Percentiles rank a stretch among this genome's conserved stretches.
Conservation (phyloP, 2,797 vertebrate species). For the Aplochiton taeniatus region DNA sequence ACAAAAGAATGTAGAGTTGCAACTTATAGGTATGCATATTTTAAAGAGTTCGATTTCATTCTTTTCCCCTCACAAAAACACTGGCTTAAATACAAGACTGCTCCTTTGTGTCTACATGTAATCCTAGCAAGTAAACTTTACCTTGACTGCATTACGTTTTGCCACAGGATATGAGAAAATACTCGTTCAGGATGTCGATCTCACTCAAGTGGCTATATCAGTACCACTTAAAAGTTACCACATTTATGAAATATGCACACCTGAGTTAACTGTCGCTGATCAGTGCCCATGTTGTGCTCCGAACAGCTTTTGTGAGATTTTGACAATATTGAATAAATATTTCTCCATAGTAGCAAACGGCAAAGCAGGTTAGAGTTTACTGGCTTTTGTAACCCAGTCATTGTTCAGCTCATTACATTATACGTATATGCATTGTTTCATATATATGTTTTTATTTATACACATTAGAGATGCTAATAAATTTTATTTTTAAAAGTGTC, state of each 20-base stretch:
- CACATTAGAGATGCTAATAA: slow-evolving; percentile 89
- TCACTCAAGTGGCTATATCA: no score
- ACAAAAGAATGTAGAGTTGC: slow-evolving; percentile 84
- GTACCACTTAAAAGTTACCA: no score
- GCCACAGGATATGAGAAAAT: no score
- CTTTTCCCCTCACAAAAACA: slow-evolving; percentile 71
- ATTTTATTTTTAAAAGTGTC: slow-evolving; percentile 92
- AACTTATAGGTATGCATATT: slow-evolving; percentile 79
- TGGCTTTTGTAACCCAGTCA: slow-evolving; percentile 78
- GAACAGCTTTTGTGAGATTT: no score
- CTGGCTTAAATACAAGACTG: slow-evolving; percentile 70
- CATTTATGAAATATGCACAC: no score
- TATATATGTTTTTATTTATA: slow-evolving; percentile 89
- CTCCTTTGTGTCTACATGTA: slow-evolving; percentile 77
- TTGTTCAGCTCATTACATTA: slow-evolving; percentile 86
- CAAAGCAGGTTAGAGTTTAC: slow-evolving; percentile 10
- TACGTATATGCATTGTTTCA: slow-evolving; percentile 81
- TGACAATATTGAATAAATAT: no score
- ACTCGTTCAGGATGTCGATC: no score
- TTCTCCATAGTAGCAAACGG: no score
- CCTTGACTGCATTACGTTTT: no score
- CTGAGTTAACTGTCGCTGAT: no score
- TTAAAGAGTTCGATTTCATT: slow-evolving; percentile 66
- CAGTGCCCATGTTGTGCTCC: no score
- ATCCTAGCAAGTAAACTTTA: slow-evolving; percentile 9